Conservation (phyloP, 2,888 invertebrate species). For the Dorcus parallelipipedus region DNA sequence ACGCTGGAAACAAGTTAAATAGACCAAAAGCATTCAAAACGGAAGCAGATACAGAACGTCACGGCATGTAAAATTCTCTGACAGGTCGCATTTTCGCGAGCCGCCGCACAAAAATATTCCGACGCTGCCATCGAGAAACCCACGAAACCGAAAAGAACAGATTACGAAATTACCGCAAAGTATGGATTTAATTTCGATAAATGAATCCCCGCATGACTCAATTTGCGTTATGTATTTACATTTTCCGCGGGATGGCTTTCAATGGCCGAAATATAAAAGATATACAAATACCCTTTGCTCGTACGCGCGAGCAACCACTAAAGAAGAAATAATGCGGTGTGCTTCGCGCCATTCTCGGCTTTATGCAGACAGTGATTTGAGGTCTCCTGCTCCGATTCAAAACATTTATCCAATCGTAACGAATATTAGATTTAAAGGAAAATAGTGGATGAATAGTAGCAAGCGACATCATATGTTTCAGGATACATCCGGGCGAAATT, state of each 20-base stretch:
- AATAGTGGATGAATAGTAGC: conserved; percentile 13
- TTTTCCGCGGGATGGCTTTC: conserved; percentile 34
- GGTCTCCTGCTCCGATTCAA: conserved; percentile 15
- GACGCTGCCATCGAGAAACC: not conserved
- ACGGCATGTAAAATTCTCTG: conserved; percentile 9
- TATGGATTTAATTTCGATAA: conserved; percentile 20
- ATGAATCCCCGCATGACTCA: conserved; percentile 18
- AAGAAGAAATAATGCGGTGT: conserved; percentile 27
- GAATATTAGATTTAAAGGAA: conserved; percentile 24
- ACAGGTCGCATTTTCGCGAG: conserved; percentile 5
- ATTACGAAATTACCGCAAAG: conserved; percentile 17
- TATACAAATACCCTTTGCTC: conserved; percentile 30
- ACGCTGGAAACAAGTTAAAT: conserved; percentile 5
- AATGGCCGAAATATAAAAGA: conserved; percentile 36
- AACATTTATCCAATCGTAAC: conserved; percentile 27
- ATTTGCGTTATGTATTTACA: conserved; percentile 33
- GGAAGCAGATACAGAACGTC: conserved; percentile 10
- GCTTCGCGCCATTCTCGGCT: conserved; percentile 19
- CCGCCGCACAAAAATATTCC: conserved; percentile 3
- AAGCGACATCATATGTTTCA: conserved; percentile 20
- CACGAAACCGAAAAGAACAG: not conserved
- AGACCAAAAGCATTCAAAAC: conserved; percentile 7
- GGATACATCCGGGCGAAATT: conserved; percentile 4
- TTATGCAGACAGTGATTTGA: conserved; percentile 9
- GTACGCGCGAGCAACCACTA: conserved; percentile 28